Percentiles rank a stretch among this genome's conserved stretches.
phyloP scores from a whole-genome alignment of 2,888 invertebrate genomes.

The Tenodera sinensis region DNA sequence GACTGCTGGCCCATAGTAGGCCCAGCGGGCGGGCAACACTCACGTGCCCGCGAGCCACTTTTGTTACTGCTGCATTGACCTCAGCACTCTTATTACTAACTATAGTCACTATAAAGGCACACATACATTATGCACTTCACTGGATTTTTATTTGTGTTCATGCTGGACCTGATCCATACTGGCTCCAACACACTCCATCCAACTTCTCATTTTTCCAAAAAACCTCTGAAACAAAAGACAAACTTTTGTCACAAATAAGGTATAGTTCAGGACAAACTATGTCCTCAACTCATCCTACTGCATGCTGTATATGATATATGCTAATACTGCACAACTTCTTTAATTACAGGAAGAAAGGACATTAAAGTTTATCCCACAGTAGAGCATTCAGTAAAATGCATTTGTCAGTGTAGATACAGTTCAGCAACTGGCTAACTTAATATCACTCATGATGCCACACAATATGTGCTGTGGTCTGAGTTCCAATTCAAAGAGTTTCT shows the following conservation, averaged over 20 bases:
- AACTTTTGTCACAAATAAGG: neutral
- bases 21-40: constrained; percentile 53
- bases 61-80: constrained; percentile 29
- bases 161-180: neutral
- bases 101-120: neutral
- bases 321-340: no score
- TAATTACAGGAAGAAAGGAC: no score
- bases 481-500: no score
- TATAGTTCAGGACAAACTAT: no score
- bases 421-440: no score
- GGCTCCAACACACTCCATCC: neutral
- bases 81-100: constrained; percentile 20
- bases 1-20: constrained; percentile 53
- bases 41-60: constrained; percentile 37
- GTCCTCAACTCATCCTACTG: no score
- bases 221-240: neutral
- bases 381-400: no score
- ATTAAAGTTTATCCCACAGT: no score
- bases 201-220: neutral
- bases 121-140: constrained; percentile 1
- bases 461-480: no score
- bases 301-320: no score
- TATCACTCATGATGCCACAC: no score
- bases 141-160: neutral
- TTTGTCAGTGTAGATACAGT: no score